Conservation (phyloP, 2,888 invertebrate species). For the Acrobasis repandana region DNA sequence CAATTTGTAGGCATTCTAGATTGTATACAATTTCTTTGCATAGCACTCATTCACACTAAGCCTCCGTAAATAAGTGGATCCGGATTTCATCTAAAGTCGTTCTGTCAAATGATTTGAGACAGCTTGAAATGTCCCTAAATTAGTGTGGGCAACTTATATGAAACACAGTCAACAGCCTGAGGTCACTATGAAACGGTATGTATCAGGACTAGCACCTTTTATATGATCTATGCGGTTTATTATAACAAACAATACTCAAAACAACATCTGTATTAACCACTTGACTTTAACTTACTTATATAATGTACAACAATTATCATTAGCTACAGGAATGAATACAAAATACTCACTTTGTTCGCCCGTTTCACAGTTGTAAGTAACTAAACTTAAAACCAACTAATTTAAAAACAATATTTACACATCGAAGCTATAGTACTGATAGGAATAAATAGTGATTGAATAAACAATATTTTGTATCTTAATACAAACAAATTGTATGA, state of each 20-base stretch:
- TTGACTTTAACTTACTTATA: slow-evolving; percentile 6
- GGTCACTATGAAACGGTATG: too few relatives aligned
- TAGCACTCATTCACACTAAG: too few relatives aligned
- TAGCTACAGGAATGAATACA: slow-evolving; percentile 25
- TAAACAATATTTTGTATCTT: neutral
- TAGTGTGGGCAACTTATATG: too few relatives aligned
- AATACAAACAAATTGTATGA: neutral
- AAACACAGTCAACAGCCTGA: too few relatives aligned
- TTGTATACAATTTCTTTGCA: too few relatives aligned
- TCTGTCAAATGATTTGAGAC: too few relatives aligned
- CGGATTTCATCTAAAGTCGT: too few relatives aligned
- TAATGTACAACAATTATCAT: slow-evolving; percentile 21
- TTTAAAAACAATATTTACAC: slow-evolving; percentile 10
- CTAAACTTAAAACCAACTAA: slow-evolving; percentile 8
- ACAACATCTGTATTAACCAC: slow-evolving; percentile 2
- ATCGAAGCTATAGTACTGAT: slow-evolving; percentile 1
- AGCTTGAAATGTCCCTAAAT: too few relatives aligned
- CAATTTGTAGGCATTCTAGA: too few relatives aligned
- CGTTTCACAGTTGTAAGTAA: slow-evolving; percentile 23
- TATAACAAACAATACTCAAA: neutral
- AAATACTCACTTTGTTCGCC: slow-evolving; percentile 26
- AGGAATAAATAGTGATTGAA: slow-evolving; percentile 2
- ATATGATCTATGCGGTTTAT: too few relatives aligned
- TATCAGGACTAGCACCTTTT: too few relatives aligned
- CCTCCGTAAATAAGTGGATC: too few relatives aligned